Evolutionary conservation across 2,797 vertebrate species (phyloP), one percentile per base, ranked within the genome.

Genomic region (Mormyrops attenuatus): DNA sequence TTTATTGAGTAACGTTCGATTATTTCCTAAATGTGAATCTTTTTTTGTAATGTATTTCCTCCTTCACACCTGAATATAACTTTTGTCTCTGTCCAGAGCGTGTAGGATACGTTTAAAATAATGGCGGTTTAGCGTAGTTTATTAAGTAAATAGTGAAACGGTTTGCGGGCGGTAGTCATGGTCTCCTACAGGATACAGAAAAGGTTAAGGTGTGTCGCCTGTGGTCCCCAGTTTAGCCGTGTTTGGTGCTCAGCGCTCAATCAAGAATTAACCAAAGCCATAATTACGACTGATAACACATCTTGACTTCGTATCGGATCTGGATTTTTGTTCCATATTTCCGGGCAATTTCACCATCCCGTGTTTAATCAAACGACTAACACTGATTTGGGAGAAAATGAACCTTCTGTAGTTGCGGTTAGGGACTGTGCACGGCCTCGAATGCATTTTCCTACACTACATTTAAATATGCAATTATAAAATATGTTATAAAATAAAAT

Each of bases 191-290:
- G 47, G 3, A 85, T 22, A 30, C 2, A 50, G 49, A 52, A 5
- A 15, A 85, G n/a, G 47, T 11, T 85, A 2, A 44, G 73, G 38
- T 52, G 82, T 85, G n/a, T 13, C 38, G 7, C 5, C 44, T 52
- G 82, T 85, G 20, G 49, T 49, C 13, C 41, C 2, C 20, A 8
- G 17, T 57, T 47, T 80, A 73, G 47, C 26, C 49, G 50, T 73
- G 22, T n/a, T 90, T 84, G 30, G 88, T 89, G 89, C 55, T 89
- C 63, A 91, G 90, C 85, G 84, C 38, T 80, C 49, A 85, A 77
- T 89, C 80, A 77, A 88, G 87, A 90, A 90, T 89, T 91, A 57
- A 85, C 73, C 52, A 69, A 55, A 52, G 63, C 63, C 57, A 34
- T 87, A 86, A 89, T 89, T 90, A 77, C 50, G 55, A 60, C 53